Base-by-base conservation (phyloP, 2,113 vertebrate genomes). In the Caranx melampygus region DNA sequence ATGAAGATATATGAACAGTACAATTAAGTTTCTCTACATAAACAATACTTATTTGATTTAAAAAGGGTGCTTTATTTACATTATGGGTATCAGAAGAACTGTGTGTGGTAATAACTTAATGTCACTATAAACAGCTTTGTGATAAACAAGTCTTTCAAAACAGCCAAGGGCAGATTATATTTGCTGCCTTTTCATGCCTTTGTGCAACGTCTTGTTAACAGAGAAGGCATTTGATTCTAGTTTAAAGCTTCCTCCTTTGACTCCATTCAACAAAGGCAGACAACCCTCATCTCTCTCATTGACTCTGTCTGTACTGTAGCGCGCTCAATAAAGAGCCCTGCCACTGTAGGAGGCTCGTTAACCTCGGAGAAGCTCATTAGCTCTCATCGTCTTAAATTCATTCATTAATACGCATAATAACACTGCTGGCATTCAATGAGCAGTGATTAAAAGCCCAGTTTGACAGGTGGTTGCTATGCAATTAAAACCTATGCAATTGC, bases 361-460 rank as follows among this genome's bases (percentile, higher is more conserved):
- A 72, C 68, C 84, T 75, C 72, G 75, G 72, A 84, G 81, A 63
- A 34, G 65, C 90, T 91, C 65, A 71, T 93, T 93, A 92, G 87
- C 81, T 75, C 79, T 81, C 81, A 75, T 82, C 67, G 59, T 80
- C 78, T 87, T 89, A 86, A 85, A 91, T 90, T 71, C 51, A 86
- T 86, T 93, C 90, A 92, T 92, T 93, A 94, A 93, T 92, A 90
- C 68, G 74, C 72, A 87, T 86, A 88, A 86, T 87, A 90, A 91
- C 79, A 84, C 87, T 80, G 83, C 86, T 89, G 89, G 89, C 88
- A 58, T 81, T 89, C 78, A 91, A 70, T 83, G 83, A 80, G 79
- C 31, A 55, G 82, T 88, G 91, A 94, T 94, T 94, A 91, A 94
- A 90, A 88, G 83, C 88, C 72, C 52, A 57, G 78, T 83, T 81